Base-by-base conservation (phyloP, 2,113 vertebrate genomes). In the Hippoglossus stenolepis region DNA sequence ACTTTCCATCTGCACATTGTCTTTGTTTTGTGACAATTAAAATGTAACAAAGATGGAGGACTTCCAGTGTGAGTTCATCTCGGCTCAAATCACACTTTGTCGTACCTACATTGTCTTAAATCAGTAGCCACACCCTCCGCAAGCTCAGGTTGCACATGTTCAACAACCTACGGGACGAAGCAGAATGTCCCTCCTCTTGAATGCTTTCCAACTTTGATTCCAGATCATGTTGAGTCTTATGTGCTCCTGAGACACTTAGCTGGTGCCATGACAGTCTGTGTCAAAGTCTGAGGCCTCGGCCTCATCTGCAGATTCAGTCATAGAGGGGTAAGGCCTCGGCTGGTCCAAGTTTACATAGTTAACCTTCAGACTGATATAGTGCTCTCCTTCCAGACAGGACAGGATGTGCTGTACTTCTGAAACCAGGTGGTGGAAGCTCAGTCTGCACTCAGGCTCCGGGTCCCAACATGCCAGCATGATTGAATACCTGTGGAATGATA, bases 401-500 rank as follows among this genome's bases (percentile, higher is more conserved):
- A 94, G 89, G 75, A 99, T 89, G 0, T 5, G 73, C 26, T 95
- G 88, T 38, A 99, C 86, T 40, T 96, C 94, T 0, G 53, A 57
- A 14, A 95, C 94, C 31, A 99, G 92, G 24, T 35, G 83, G 0
- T 87, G 56, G 74, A 99, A 99, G 65, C 90, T 87, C 0, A 97
- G 98, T 13, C 97, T 93, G 20, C 67, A 85, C 2, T 95, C 95
- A 0, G 97, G 96, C 0, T 88, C 94, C 0, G 91, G 95, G 0
- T 93, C 93, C 98, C 98, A 99, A 87, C 97, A 99, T n/a, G 84
- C 92, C 87, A 96, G 90, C 96, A 99, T 97, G 84, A 97, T 90
- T 0, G 69, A 21, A 6, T 95, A 99, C 86, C 98, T 99, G 88
- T 49, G 87, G 3, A n/a, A 71, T 56, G 21, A 80, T 69, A 53